phyloP scores from a whole-genome alignment of 1,140 invertebrate species.

The Macrotrachela quadricornifera region DNA sequence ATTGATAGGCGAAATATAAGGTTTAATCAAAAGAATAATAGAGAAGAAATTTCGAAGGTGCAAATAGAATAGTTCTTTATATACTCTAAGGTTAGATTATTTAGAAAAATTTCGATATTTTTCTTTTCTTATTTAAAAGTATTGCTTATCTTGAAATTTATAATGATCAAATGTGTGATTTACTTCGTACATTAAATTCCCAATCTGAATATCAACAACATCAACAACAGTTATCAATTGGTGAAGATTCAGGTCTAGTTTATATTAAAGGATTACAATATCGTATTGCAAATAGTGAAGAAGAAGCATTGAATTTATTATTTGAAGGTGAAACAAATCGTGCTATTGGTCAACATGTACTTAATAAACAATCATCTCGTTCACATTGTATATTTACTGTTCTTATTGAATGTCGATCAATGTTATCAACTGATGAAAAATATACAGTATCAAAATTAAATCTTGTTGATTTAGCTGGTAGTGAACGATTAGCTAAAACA shows the following conservation, averaged over 20 bases:
- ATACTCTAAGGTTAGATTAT: background rate
- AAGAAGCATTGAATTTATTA: conserved; percentile 26
- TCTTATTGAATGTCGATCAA: conserved; percentile 22
- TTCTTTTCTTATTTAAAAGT: conserved; percentile 12
- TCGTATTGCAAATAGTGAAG: conserved; percentile 25
- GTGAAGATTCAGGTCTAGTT: conserved; percentile 23
- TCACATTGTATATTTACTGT: conserved; percentile 30
- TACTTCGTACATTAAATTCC: conserved; percentile 13
- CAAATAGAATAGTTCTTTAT: too few relatives aligned
- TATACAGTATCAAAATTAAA: conserved; percentile 32
- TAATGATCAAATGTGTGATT: conserved; percentile 28
- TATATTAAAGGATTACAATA: conserved; percentile 26
- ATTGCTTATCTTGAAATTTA: conserved; percentile 30
- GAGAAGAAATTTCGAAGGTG: too few relatives aligned
- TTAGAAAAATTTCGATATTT: background rate
- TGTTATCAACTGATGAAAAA: conserved; percentile 19
- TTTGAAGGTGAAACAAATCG: conserved; percentile 32
- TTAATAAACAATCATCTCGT: conserved; percentile 24
- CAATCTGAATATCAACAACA: too few relatives aligned
- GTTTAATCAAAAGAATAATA: too few relatives aligned
- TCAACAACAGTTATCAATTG: conserved; percentile 14
- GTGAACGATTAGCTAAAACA: conserved; percentile 29
- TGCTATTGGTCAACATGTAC: conserved; percentile 25
- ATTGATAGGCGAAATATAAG: too few relatives aligned
- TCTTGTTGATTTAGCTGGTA: conserved; percentile 31